A percentile compares a stretch with the other conserved stretches of the same genome.
Evolutionary conservation across 1,140 invertebrate genomes (phyloP).

Genomic region (Panulirus ornatus): DNA sequence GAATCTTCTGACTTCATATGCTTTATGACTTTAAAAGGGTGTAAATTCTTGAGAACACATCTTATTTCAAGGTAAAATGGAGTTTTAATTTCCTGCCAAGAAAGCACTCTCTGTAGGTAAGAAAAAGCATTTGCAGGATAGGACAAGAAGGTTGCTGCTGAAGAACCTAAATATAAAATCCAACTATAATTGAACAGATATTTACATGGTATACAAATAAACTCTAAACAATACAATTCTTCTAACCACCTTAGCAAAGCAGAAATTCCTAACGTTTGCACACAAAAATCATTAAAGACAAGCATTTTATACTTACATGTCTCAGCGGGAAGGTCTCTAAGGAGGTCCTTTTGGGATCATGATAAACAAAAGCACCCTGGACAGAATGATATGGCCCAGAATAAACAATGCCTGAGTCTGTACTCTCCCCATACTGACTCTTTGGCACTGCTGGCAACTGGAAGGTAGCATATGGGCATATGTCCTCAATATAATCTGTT

Average conservation of each 20-base stretch:
- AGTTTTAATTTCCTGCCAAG: too few species aligned
- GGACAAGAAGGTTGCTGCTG: too few species aligned
- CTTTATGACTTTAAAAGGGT: too few species aligned
- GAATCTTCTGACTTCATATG: too few species aligned
- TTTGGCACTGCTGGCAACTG: conserved; percentile 84
- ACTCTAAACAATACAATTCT: too few species aligned
- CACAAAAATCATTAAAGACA: background rate
- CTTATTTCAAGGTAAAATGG: too few species aligned
- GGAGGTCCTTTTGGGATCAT: conserved; percentile 82
- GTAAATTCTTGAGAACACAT: too few species aligned
- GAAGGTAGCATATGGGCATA: conserved; percentile 94
- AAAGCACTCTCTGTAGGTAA: too few species aligned
- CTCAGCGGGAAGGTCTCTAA: conserved; percentile 81
- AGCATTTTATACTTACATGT: conserved; percentile 80
- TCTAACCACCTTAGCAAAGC: background rate
- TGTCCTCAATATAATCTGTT: conserved; percentile 92
- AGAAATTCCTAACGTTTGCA: background rate
- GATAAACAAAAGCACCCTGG: conserved; percentile 92
- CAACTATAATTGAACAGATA: too few species aligned
- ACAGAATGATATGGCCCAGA: conserved; percentile 91
- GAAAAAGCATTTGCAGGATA: too few species aligned
- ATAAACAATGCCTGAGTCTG: conserved; percentile 92
- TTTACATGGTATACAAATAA: too few species aligned
- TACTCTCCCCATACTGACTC: conserved; percentile 82
- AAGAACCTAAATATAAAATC: too few species aligned